These are phyloP conservation scores for Pogonomyrmex barbatus DNA, from an alignment of 1,140 invertebrate species.

Conservation along the genomic window DNA sequence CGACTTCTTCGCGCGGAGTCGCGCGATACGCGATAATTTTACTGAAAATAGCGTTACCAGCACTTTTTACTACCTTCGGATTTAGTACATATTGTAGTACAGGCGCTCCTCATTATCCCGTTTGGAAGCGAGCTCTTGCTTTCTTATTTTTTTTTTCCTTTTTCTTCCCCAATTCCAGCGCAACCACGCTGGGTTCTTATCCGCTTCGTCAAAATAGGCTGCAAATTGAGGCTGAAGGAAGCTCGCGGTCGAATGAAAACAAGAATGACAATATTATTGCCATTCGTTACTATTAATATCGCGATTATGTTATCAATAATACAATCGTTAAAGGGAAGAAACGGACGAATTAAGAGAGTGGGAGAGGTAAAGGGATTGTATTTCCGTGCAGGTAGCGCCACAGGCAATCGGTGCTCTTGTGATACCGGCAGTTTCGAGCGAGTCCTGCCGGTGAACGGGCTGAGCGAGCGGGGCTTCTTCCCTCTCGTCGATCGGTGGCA, in stretches of 20 bases:
- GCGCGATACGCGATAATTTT: slow-evolving; percentile 63
- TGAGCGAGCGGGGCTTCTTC: slow-evolving; percentile 40
- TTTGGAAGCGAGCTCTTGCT: background rate
- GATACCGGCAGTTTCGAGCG: slow-evolving; percentile 71
- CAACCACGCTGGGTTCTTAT: background rate
- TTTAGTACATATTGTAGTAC: background rate
- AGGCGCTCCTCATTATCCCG: background rate
- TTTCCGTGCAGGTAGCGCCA: slow-evolving; percentile 64
- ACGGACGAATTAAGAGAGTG: background rate
- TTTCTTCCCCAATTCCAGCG: background rate
- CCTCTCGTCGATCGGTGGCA: slow-evolving; percentile 30
- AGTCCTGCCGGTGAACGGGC: slow-evolving; percentile 68
- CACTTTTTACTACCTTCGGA: background rate
- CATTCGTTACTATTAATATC: background rate
- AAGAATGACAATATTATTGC: background rate
- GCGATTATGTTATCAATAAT: slow-evolving; percentile 1
- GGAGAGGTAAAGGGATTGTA: slow-evolving; percentile 48
- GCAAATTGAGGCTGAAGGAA: background rate
- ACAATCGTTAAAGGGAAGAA: background rate
- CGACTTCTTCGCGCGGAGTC: slow-evolving; percentile 71
- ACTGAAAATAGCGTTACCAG: slow-evolving; percentile 61
- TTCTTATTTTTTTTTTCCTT: no score
- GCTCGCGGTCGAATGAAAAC: no score
- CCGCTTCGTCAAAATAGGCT: background rate
- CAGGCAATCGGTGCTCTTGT: slow-evolving; percentile 41